Evolutionary conservation across 2,797 vertebrate genomes (phyloP).

Genomic region (Galagoides demidoff): DNA sequence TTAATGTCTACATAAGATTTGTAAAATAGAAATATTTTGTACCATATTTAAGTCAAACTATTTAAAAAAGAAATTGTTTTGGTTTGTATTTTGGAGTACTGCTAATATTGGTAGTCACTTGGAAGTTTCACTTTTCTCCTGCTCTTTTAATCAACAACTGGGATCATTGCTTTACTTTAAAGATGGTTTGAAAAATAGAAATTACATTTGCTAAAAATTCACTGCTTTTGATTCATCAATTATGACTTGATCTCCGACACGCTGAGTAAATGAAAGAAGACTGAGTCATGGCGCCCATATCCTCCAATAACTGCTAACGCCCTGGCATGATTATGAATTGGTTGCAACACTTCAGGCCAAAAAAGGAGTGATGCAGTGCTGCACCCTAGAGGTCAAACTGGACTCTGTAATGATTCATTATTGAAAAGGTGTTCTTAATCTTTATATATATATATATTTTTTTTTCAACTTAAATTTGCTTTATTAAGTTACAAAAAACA

Average conservation of each 20-base stretch:
- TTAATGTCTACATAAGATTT: constrained; percentile 20
- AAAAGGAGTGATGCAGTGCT: neutral
- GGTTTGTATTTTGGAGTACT: constrained; percentile 14
- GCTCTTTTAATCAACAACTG: constrained; percentile 49
- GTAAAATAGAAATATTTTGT: constrained; percentile 48
- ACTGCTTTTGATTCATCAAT: neutral
- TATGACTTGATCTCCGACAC: neutral
- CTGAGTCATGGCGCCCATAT: fast-evolving
- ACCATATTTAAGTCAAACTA: neutral
- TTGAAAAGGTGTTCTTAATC: neutral
- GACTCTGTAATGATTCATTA: neutral
- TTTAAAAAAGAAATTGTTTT: constrained; percentile 45
- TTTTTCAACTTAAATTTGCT: constrained; percentile 31
- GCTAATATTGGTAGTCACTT: neutral
- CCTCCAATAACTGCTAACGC: neutral
- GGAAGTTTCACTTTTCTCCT: constrained; percentile 33
- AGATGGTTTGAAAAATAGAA: constrained; percentile 5
- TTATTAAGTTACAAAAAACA: constrained; percentile 36
- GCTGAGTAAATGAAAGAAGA: neutral
- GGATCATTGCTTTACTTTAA: constrained; percentile 45
- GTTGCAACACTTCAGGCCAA: neutral
- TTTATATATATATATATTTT: neutral
- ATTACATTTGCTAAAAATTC: neutral
- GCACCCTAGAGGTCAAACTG: constrained; percentile 49
- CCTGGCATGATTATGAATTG: neutral